A percentile compares a stretch with the other conserved stretches of the same genome.
Conservation (phyloP, 2,797 vertebrate species). For the Sebastes umbrosus region DNA sequence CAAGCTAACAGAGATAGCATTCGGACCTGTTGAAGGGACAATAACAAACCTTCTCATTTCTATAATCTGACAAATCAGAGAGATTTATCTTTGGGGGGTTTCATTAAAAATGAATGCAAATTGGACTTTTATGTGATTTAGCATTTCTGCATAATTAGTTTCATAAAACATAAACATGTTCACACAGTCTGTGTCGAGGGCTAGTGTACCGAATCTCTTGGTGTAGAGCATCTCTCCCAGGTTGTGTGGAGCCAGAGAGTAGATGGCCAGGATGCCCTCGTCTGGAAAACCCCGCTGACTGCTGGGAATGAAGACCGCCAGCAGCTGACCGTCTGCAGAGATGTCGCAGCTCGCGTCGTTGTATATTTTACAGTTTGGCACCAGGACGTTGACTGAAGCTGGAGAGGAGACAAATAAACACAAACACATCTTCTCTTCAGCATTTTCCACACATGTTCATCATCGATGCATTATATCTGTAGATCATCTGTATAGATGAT, state of each 20-base stretch:
- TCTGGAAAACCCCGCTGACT: slow-evolving; percentile 97
- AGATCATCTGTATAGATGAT: no score
- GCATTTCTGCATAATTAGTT: neutral
- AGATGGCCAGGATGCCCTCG: slow-evolving; percentile 96
- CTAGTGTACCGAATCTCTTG: slow-evolving; percentile 91
- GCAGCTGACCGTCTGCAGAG: slow-evolving; percentile 95
- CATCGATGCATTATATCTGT: no score
- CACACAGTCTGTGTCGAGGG: no score
- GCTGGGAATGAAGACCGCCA: slow-evolving; percentile 98
- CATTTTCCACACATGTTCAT: no score
- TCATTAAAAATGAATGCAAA: neutral
- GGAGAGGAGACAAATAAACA: neutral
- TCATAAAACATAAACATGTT: neutral
- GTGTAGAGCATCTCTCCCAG: slow-evolving; percentile 99
- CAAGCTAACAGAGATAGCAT: slow-evolving; percentile 97
- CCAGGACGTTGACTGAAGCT: slow-evolving; percentile 97
- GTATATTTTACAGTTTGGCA: slow-evolving; percentile 99
- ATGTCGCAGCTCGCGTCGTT: slow-evolving; percentile 99
- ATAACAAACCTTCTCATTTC: neutral
- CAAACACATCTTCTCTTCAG: neutral
- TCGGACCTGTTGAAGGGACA: slow-evolving; percentile 85
- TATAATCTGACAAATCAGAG: neutral
- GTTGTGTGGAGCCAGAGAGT: slow-evolving; percentile 98
- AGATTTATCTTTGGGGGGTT: neutral
- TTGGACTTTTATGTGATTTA: no score